Evolutionary conservation across 2,888 invertebrate genomes (phyloP).

Genomic region (Hyles lineata): DNA sequence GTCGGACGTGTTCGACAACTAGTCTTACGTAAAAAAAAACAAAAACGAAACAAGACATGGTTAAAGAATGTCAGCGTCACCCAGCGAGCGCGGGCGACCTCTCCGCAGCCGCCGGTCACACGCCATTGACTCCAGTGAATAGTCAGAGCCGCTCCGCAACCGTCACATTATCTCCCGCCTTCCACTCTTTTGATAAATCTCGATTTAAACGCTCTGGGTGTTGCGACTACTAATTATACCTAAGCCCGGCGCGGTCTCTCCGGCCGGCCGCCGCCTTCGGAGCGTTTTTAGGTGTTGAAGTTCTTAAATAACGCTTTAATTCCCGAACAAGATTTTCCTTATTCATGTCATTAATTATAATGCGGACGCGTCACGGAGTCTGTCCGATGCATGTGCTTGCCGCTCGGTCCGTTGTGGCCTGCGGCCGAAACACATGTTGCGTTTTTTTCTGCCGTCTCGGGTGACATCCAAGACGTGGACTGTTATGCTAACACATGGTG

Average conservation of each 20-base stretch:
- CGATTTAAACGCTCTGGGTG: slow-evolving; percentile 61
- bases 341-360: slow-evolving; percentile 46
- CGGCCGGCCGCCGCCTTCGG: slow-evolving; percentile 16
- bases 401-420: slow-evolving; percentile 42
- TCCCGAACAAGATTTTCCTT: slow-evolving; percentile 25
- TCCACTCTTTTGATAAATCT: slow-evolving; percentile 65
- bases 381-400: slow-evolving; percentile 67
- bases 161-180: slow-evolving; percentile 69
- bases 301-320: slow-evolving; percentile 25
- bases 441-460: slow-evolving; percentile 62
- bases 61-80: slow-evolving; percentile 79
- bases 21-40: slow-evolving; percentile 55
- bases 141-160: slow-evolving; percentile 65
- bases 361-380: slow-evolving; percentile 54
- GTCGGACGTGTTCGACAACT: slow-evolving; percentile 55
- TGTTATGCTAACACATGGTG: slow-evolving; percentile 42
- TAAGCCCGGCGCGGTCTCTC: slow-evolving; percentile 38
- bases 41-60: slow-evolving; percentile 68
- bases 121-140: slow-evolving; percentile 81
- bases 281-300: slow-evolving; percentile 1
- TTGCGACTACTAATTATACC: slow-evolving; percentile 56
- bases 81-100: slow-evolving; percentile 71
- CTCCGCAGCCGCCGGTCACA: slow-evolving; percentile 76
- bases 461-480: slow-evolving; percentile 71
- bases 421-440: slow-evolving; percentile 67